Evolutionary conservation across 1,140 invertebrate genomes (phyloP), one percentile per base, ranked within the genome.

Genomic region (Berghia stephanieae): DNA sequence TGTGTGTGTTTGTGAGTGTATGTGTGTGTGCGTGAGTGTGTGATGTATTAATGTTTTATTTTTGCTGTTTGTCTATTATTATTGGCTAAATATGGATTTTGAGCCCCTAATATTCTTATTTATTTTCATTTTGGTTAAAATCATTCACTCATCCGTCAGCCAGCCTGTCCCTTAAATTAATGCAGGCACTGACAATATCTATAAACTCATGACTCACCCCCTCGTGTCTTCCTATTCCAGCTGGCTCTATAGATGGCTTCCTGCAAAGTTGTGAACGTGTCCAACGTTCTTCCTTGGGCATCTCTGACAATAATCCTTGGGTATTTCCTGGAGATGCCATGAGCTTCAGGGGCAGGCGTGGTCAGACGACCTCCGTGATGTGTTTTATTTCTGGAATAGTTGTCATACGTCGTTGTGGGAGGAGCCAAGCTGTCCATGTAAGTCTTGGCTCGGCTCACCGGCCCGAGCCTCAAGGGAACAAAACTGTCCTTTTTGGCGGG

Each of bases 161-260:
- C 21, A 44, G 34, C n/a, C 24, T 44, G 4, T 5, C 13, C 42
- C 46, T n/a, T 44, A 18, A 44, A 36, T 44, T 44, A 71, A 21
- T n/a, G 18, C 18, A 44, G 21, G 24, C 4, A 5, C n/a, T 42
- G 27, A 42, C 13, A 13, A 71, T 44, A 71, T 42, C n/a, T 69
- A 13, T 27, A 8, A 69, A 36, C 34, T 36, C 18, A 8, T 31
- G 8, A 36, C 70, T 36, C 60, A 77, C 68, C 75, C 44, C 49
- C 52, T 40, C 55, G 24, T 34, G 42, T 72, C 66, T 63, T 71
- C 57, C 69, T 55, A 1, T 43, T 75, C 82, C 83, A 83, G 63
- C 82, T 81, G 2, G 85, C 85, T 68, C 84, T 68, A 69, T 87
- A 87, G 24, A 87, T 86, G 6, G 84, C 84, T 57, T 87, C 86